Conservation (phyloP, 1,140 invertebrate species). For the Drosophila pandora region DNA sequence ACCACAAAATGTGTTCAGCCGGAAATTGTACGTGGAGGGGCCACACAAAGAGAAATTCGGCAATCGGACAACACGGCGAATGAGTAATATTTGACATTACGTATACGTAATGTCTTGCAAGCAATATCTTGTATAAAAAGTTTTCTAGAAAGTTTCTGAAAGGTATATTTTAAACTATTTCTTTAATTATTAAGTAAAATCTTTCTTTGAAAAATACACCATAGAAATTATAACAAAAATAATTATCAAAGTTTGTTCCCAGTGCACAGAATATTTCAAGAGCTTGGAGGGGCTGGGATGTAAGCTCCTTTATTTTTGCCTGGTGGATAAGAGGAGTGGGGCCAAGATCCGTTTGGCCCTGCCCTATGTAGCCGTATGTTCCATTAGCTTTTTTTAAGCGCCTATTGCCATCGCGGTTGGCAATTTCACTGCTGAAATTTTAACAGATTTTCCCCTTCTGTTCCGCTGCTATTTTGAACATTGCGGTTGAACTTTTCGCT, state of each 20-base stretch:
- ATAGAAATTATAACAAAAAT: no score
- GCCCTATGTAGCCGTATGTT: conserved; percentile 59
- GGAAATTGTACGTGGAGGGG: conserved; percentile 79
- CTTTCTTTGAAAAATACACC: no score
- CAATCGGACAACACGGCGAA: background rate
- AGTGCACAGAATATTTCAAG: conserved; percentile 9
- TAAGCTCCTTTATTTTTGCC: conserved; percentile 18
- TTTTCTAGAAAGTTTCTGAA: no score
- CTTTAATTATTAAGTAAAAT: no score
- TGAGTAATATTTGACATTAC: background rate
- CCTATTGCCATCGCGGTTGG: conserved; percentile 59
- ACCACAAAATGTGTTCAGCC: conserved; percentile 82
- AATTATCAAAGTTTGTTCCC: background rate
- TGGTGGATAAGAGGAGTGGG: background rate
- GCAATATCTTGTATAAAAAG: no score
- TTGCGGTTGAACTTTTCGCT: conserved; percentile 62
- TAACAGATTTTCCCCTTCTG: conserved; percentile 72
- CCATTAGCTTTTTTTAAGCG: conserved; percentile 79
- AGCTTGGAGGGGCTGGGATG: background rate
- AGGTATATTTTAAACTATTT: no score
- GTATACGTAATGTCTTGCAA: no score
- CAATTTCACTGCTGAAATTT: conserved; percentile 60
- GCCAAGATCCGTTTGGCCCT: conserved; percentile 40
- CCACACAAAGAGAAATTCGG: conserved; percentile 29
- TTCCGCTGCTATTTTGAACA: conserved; percentile 55